Percentiles rank a stretch among this genome's conserved stretches.
Evolutionary conservation across 2,888 invertebrate genomes (phyloP).

Genomic region (Meandrusa payeni): DNA sequence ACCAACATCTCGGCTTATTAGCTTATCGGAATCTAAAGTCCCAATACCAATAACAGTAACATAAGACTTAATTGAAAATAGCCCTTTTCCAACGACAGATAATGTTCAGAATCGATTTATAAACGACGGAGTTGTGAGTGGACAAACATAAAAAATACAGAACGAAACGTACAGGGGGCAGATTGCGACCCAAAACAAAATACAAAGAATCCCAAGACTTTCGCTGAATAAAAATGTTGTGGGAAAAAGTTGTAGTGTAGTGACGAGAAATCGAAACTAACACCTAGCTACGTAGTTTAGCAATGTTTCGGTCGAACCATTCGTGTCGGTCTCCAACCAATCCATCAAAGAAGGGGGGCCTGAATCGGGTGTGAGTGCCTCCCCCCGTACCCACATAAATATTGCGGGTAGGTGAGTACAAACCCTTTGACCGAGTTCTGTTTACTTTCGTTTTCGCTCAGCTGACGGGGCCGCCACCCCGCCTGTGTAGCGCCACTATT

Average conservation of each 20-base stretch:
- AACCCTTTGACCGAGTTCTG: slow-evolving; percentile 82
- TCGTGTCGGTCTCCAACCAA: slow-evolving; percentile 77
- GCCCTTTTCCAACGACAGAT: too few species aligned
- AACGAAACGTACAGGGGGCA: too few species aligned
- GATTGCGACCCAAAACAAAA: slow-evolving; percentile 59
- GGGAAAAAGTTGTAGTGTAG: slow-evolving; percentile 64
- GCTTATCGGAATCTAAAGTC: too few species aligned
- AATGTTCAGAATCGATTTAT: too few species aligned
- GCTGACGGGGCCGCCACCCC: slow-evolving; percentile 76
- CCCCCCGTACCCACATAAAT: slow-evolving; percentile 77
- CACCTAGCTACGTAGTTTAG: slow-evolving; percentile 62
- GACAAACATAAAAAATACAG: too few species aligned
- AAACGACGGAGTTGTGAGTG: too few species aligned
- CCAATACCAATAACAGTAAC: too few species aligned
- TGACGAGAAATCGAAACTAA: slow-evolving; percentile 69
- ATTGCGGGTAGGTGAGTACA: slow-evolving; percentile 80
- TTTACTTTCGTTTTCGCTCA: slow-evolving; percentile 82
- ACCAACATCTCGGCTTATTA: too few species aligned
- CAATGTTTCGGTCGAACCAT: slow-evolving; percentile 71
- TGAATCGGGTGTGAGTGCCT: slow-evolving; percentile 65
- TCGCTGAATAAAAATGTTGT: slow-evolving; percentile 71
- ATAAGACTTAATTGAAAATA: too few species aligned
- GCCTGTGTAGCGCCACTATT: slow-evolving; percentile 66
- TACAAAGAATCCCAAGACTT: slow-evolving; percentile 69
- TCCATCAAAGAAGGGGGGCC: slow-evolving; percentile 78